A percentile compares a stretch with the other conserved stretches of the same genome.
Conservation (phyloP, 2,113 vertebrate genomes). For the Cebidichthys violaceus region DNA sequence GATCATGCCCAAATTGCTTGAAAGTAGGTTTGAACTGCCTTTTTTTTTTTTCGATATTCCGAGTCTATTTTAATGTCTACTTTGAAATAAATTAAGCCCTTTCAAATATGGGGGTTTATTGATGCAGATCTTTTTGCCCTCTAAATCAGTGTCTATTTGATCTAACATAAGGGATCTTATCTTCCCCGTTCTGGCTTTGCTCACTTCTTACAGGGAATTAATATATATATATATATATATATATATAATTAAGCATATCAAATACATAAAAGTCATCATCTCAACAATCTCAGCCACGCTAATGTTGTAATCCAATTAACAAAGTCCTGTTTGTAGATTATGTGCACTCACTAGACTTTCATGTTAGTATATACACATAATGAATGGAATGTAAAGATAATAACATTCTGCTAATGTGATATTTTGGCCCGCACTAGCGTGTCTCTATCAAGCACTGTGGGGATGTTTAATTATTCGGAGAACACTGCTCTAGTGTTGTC, state of each 20-base stretch:
- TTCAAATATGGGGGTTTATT: conserved; percentile 49
- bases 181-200: neutral
- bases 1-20: conserved; percentile 41
- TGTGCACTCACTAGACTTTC: conserved; percentile 9
- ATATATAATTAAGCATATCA: conserved; percentile 9
- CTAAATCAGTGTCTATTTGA: conserved; percentile 51
- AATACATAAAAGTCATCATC: conserved; percentile 36
- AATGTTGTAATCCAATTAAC: conserved; percentile 48
- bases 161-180: conserved; percentile 39
- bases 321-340: conserved; percentile 43
- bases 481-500: neutral
- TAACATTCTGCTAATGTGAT: neutral
- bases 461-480: conserved; percentile 16
- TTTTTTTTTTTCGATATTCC: conserved; percentile 41
- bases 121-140: conserved; percentile 53
- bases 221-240: neutral
- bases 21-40: conserved; percentile 29
- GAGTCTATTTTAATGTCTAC: conserved; percentile 49
- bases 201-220: conserved; percentile 19
- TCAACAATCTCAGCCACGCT: conserved; percentile 30
- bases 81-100: conserved; percentile 61
- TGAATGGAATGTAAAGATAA: conserved; percentile 15
- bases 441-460: conserved; percentile 1
- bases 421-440: neutral
- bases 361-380: neutral